Conservation (phyloP, 2,797 vertebrate genomes). For the Tokudaia muenninki region DNA sequence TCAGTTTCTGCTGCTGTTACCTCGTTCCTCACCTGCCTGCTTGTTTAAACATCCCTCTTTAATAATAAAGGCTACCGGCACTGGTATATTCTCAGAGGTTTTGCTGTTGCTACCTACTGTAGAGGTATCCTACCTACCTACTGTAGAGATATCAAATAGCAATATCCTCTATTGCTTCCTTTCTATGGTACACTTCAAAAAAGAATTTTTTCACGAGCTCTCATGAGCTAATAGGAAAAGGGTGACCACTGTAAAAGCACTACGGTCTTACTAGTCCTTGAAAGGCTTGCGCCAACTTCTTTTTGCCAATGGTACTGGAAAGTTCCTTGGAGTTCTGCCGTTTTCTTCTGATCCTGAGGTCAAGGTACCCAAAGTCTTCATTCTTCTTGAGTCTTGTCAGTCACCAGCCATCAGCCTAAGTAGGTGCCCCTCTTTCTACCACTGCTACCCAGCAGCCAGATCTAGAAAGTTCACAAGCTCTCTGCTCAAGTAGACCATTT, state of each 20-base stretch:
- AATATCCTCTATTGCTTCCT: not conserved
- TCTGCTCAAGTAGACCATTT: not conserved
- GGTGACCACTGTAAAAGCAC: conserved; percentile 8
- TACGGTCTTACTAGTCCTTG: conserved; percentile 28
- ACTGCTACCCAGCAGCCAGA: not conserved
- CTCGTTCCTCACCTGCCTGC: not conserved
- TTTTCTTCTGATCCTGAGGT: conserved; percentile 51
- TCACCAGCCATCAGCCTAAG: not conserved
- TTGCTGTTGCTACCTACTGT: not conserved
- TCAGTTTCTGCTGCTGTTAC: not conserved
- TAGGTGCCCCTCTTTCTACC: not conserved
- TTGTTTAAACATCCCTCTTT: conserved; percentile 18
- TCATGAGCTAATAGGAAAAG: conserved; percentile 36
- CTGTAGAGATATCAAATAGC: not conserved
- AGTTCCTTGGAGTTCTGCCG: conserved; percentile 5
- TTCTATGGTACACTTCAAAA: not conserved
- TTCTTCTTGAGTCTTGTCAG: conserved; percentile 40
- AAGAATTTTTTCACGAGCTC: not conserved
- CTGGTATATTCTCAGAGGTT: not conserved
- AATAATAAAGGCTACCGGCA: not conserved
- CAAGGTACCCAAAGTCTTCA: not conserved
- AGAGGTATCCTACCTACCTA: not conserved
- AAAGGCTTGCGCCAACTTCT: conserved; percentile 35
- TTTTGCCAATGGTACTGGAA: conserved; percentile 1
- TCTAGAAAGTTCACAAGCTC: not conserved